These are phyloP conservation scores for Caenorhabditis elegans DNA, from an alignment of 1,140 invertebrate species.

Conservation along the genomic window WBcel235 BX284602.5:14580001-14580500, in stretches of 20 bases:
- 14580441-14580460: slow-evolving; percentile 4
- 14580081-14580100: background rate
- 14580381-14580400: slow-evolving; percentile 12
- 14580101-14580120: too few relatives aligned
- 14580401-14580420: background rate
- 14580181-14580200: too few relatives aligned
- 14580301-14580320: background rate
- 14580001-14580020: background rate
- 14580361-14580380: too few relatives aligned
- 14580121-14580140: too few relatives aligned
- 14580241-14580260: too few relatives aligned
- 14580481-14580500: background rate
- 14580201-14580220: too few relatives aligned
- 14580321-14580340: background rate
- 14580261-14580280: background rate
- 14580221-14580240: too few relatives aligned
- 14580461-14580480: slow-evolving; percentile 11
- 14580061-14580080: background rate
- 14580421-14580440: background rate
- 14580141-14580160: too few relatives aligned
- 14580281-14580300: background rate
- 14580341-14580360: too few relatives aligned
- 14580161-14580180: too few relatives aligned
- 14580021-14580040: background rate
- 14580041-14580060: background rate